Evolutionary conservation across 2,888 invertebrate species (phyloP).

Genomic region (Cryptocephalus primarius): DNA sequence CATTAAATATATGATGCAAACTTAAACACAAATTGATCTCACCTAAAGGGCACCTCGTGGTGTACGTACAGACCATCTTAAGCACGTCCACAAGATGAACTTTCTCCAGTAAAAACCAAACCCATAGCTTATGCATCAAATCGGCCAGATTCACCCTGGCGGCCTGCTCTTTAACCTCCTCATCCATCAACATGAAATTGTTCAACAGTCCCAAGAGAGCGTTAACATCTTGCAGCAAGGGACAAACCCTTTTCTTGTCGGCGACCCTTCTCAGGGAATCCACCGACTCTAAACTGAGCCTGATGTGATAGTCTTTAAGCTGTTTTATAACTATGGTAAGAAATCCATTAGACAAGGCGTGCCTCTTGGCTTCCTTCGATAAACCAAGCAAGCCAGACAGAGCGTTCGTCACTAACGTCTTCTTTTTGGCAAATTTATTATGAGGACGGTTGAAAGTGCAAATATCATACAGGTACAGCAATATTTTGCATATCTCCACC

Average conservation of each 20-base stretch:
- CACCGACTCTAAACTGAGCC: conserved; percentile 40
- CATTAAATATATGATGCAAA: too few relatives aligned
- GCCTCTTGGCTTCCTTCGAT: conserved; percentile 38
- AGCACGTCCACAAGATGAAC: conserved; percentile 43
- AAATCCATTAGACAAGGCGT: conserved; percentile 35
- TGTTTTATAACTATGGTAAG: conserved; percentile 30
- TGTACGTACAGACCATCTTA: conserved; percentile 50
- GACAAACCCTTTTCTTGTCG: conserved; percentile 36
- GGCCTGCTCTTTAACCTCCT: conserved; percentile 43
- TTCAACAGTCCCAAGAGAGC: conserved; percentile 46
- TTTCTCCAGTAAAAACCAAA: conserved; percentile 52
- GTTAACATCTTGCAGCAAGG: conserved; percentile 46
- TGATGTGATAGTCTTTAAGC: conserved; percentile 38
- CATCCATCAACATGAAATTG: conserved; percentile 47
- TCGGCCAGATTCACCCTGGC: conserved; percentile 46
- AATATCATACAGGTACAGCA: conserved; percentile 38
- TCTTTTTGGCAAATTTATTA: conserved; percentile 25
- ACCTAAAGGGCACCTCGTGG: conserved; percentile 53
- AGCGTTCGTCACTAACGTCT: conserved; percentile 33
- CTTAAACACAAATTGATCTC: conserved; percentile 8
- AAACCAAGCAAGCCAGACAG: conserved; percentile 38
- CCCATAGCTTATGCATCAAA: conserved; percentile 53
- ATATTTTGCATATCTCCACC: conserved; percentile 37
- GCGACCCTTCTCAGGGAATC: conserved; percentile 34
- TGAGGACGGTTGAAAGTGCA: conserved; percentile 24